Base-by-base conservation (phyloP, 2,797 vertebrate genomes). In the Pangasius djambal region DNA sequence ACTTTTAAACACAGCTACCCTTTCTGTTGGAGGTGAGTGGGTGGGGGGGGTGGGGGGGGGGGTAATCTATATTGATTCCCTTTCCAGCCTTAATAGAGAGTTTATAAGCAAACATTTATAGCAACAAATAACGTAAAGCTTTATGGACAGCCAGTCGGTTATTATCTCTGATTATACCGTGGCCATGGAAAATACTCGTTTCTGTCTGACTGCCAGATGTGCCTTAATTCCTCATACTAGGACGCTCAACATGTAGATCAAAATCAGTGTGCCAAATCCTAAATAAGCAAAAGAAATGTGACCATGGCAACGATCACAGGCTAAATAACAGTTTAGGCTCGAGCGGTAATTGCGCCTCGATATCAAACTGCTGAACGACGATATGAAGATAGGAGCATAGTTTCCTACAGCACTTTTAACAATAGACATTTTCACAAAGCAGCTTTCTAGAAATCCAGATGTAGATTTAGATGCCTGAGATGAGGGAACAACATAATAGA, bases 21-120 rank as follows among this genome's bases (percentile, higher is more conserved):
- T 20, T 99, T 99, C 96, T 99, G 99, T 95, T 99, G 99, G 99
- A 99, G 99, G 98, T 99, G 92, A 96, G n/a, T n/a, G n/a, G 37
- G 40, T 4, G 40, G 40, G 40, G 40, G 40, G 4, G 40, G 95
- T 82, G n/a, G 4, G 61, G 37, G 31, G 2, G n/a, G 1, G 6
- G 15, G 50, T 84, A 59, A 20, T 83, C 65, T 50, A 9, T 61
- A 40, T 28, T 28, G 34, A 83, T 44, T 44, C 25, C 9, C 31
- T 9, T 79, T 79, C 55, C 57, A 28, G 22, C 50, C n/a, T 79
- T 79, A 18, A 55, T 31, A 8, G 13, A 75, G 8, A 20, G 31
- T 57, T 81, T 81, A 28, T n/a, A 44, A 44, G 8, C 59, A 44
- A 44, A 18, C 25, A 44, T n/a, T n/a, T 83, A 15, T 63, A 40